Evolutionary conservation across 2,113 vertebrate species (phyloP), one percentile per base, ranked within the genome.

Genomic region (Pangasianodon hypophthalmus): DNA sequence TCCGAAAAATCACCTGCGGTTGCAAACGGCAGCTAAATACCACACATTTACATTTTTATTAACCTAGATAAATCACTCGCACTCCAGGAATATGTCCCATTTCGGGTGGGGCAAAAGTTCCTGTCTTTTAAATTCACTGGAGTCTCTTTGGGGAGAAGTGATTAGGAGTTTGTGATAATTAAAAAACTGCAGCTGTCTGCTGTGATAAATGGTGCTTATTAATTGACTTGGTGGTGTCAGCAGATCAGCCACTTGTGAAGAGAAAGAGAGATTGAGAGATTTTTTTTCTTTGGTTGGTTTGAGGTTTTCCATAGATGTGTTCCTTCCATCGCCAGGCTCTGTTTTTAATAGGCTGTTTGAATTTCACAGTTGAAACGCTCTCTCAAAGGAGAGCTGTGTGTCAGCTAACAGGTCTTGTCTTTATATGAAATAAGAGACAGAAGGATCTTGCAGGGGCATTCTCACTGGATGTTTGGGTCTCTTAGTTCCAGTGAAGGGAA

Each of bases 11-110:
- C 71, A 88, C 86, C 77, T 24, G 56, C 44, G 37, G 62, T 88
- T 88, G 19, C 73, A 67, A 29, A 84, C 19, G 4, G 84, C 56
- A 67, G 89, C 91, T 91, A 91, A 91, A 90, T 90, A 88, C 89
- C 89, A 88, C 64, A 84, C 84, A 91, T 90, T 91, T 88, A 91
- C 87, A 91, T 91, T 91, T 90, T 90, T 91, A 91, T 90, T 91
- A 91, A 79, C 44, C 54, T n/a, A 83, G 83, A 91, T 88, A 89
- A 90, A 90, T 91, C 87, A 89, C 88, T 69, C 14, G 58, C 84
- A 1, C 73, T 81, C 56, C 84, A 52, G 84, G 84, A 80, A 50
- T 69, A 69, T 86, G 84, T 86, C 77, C 26, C 46, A 86, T 88
- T 85, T 75, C 60, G 41, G 83, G 32, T 41, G 71, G 11, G 41